phyloP scores from a whole-genome alignment of 2,797 vertebrate genomes.

The Poeciliopsis infans region DNA sequence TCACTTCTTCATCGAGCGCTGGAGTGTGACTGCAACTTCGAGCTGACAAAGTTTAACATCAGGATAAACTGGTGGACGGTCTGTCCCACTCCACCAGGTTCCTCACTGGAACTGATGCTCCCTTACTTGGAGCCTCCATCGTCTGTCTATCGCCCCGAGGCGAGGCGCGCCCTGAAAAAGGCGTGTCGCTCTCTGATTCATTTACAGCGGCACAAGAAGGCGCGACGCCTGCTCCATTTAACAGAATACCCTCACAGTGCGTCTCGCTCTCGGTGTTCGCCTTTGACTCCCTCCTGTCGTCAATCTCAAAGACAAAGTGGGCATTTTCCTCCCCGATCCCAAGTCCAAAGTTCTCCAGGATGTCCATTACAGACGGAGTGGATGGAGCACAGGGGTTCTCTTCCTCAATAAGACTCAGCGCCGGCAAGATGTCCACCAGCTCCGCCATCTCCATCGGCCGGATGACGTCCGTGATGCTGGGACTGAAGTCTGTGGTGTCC shows the following conservation, averaged over 20 bases:
- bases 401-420: conserved; percentile 68
- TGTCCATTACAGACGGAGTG: conserved; percentile 58
- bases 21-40: not conserved
- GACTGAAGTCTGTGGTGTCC: conserved; percentile 33
- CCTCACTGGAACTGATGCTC: conserved; percentile 39
- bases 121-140: conserved; percentile 28
- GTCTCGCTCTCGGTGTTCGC: conserved; percentile 15
- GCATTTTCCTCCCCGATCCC: conserved; percentile 49
- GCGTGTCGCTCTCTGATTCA: not conserved
- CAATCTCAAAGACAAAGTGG: conserved; percentile 44
- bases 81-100: conserved; percentile 78
- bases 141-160: conserved; percentile 14
- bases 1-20: not conserved
- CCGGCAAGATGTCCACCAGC: conserved; percentile 72
- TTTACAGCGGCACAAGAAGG: not conserved
- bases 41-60: conserved; percentile 31
- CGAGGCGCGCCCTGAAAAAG: conserved; percentile 10
- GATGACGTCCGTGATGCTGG: conserved; percentile 70
- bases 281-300: conserved; percentile 6
- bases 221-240: conserved; percentile 2
- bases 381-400: conserved; percentile 45
- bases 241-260: not conserved
- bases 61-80: conserved; percentile 56
- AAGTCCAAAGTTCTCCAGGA: conserved; percentile 68
- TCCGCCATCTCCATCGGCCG: conserved; percentile 71